These are phyloP conservation scores for Melanerpes aurifrons DNA, from an alignment of 2,113 vertebrate genomes.

Conservation along the genomic window DNA sequence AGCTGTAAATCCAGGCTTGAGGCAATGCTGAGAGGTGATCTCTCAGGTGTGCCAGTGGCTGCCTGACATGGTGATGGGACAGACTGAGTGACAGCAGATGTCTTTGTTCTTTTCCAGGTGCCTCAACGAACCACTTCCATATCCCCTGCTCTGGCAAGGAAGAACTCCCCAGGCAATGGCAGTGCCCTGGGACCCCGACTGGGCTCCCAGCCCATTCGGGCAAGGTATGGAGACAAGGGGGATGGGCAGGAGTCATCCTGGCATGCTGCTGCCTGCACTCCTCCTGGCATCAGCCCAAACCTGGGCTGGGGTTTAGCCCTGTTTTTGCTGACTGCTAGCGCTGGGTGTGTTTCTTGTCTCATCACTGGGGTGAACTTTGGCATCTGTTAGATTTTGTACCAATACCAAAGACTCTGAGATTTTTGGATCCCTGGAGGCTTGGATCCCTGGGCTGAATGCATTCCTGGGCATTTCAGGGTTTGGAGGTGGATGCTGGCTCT, in stretches of 20 bases:
- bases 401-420: background rate
- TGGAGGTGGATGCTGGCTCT: background rate
- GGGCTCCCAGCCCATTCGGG: slow-evolving; percentile 91
- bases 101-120: slow-evolving; percentile 81
- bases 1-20: background rate
- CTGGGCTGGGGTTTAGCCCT: background rate
- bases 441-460: background rate
- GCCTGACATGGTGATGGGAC: background rate
- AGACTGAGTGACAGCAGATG: background rate
- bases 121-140: slow-evolving; percentile 99
- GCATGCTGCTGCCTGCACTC: rapidly evolving
- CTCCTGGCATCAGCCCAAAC: rapidly evolving
- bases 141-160: slow-evolving; percentile 94
- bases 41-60: background rate
- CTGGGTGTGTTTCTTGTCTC: background rate
- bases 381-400: background rate
- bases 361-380: background rate
- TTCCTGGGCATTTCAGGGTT: background rate
- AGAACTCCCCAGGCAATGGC: slow-evolving; percentile 95
- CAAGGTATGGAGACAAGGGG: slow-evolving; percentile 81
- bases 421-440: background rate
- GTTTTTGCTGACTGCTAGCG: background rate
- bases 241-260: background rate
- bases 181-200: slow-evolving; percentile 87
- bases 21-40: background rate